Evolutionary conservation across 2,797 vertebrate genomes (phyloP), one percentile per base, ranked within the genome.

Genomic region (Peromyscus melanophrys): DNA sequence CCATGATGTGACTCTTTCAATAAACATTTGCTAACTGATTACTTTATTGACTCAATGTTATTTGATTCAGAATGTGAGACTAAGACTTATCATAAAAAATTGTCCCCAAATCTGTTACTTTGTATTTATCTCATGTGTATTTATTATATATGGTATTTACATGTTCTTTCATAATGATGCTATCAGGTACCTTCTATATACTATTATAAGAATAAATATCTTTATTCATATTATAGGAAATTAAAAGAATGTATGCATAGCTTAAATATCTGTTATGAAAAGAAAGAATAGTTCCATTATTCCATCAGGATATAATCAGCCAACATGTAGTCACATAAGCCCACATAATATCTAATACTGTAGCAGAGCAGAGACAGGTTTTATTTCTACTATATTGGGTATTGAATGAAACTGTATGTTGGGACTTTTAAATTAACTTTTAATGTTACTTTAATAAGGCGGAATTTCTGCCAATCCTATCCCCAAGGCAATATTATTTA

Each of bases 361-460:
- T 52, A 57, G 73, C 17, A 59, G 57, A 92, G 17, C 67, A 93
- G 71, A 94, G 97, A 75, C 78, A 40, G 59, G 14, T 90, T 96
- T 97, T 94, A 96, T 93, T 97, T 96, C 57, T 92, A 94, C 82
- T 94, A 40, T 96, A 86, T 82, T 94, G 69, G 73, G 5, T 96
- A 93, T 95, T 97, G 93, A 98, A 96, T 95, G 96, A 97, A 97
- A 97, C 75, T 93, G 29, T 37, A 94, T 63, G 13, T 78, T 92
- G 88, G 46, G 81, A 97, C 37, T 95, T 95, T 85, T 94, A 96
- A 96, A 96, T 96, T 95, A 96, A 95, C 71, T 93, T 95, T 96
- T 95, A 94, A 94, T 92, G 87, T 97, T 96, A 88, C 49, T 94
- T 92, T 94, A 96, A 94, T 96, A 96, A 92, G 85, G 43, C 9